Base-by-base conservation (phyloP, 1,140 invertebrate genomes). In the Bombyx mandarina region DNA sequence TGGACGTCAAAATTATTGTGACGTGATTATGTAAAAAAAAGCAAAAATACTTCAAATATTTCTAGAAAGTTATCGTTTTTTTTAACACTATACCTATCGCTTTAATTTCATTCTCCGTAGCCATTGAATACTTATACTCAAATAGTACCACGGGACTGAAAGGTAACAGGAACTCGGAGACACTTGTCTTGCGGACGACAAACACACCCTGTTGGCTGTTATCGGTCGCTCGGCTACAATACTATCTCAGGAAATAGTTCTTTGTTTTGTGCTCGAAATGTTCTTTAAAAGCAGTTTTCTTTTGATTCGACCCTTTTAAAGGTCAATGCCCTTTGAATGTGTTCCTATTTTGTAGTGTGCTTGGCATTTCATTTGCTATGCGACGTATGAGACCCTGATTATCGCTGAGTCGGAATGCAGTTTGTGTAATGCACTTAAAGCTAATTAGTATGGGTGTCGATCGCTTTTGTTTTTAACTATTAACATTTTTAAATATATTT, bases 1-100 rank as follows among this genome's bases (percentile, higher is more conserved):
- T 85, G 82, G 82, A 82, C 82, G 82, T 82, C 82, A 81, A 66
- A 73, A 64, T 61, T 73, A 75, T 77, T 75, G 75, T 85, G 77
- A 78, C 78, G 75, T 79, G 79, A 82, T 85, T 85, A 82, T 80
- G 75, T 82, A 82, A 85, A 82, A 79, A 77, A 68, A 56, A 55
- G 26, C 7, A 56, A 43, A 12, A 56, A 12, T 48, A 48, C 49
- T 35, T 3, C 10, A 12, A 35, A 8, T 42, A 56, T n/a, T 43
- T 26, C n/a, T 45, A 0, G 10, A 35, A 35, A 35, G 22, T 35
- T 10, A 9, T 18, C n/a, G 49, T 5, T 9, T 8, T 35, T 26
- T n/a, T 26, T 8, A 8, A 51, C 12, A 9, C n/a, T 51, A 5
- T 35, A 35, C n/a, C 8, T 35, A 51, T 5, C 42, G 7, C n/a